Evolutionary conservation across 2,888 invertebrate species (phyloP).

Genomic region (Psococerastis gibbosa): DNA sequence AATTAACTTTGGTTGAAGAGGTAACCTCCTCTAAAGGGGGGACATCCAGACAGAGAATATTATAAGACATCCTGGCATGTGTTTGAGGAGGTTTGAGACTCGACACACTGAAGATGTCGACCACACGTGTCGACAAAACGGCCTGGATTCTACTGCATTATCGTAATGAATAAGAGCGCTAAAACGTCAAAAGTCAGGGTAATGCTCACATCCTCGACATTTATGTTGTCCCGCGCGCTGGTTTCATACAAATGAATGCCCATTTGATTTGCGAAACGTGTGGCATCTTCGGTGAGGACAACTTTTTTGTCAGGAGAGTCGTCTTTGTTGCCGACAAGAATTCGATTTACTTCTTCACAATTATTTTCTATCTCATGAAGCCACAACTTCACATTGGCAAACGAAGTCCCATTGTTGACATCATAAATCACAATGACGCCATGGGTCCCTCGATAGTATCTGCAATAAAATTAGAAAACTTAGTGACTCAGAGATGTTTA

Average conservation of each 20-base stretch:
- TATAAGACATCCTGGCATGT: no score
- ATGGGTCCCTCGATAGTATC: conserved; percentile 95
- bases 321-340: conserved; percentile 95
- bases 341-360: conserved; percentile 97
- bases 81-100: no score
- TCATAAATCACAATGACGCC: conserved; percentile 99
- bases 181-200: no score
- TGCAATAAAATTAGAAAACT: conserved; percentile 25
- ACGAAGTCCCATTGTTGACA: conserved; percentile 95
- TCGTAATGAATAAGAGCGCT: conserved; percentile 6
- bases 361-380: conserved; percentile 98
- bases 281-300: conserved; percentile 91
- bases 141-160: no score
- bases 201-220: conserved; percentile 87
- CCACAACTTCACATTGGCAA: conserved; percentile 98
- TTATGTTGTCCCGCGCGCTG: conserved; percentile 96
- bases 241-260: conserved; percentile 94
- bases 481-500: no score
- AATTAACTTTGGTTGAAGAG: no score
- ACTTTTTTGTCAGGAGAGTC: conserved; percentile 90
- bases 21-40: no score
- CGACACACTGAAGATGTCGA: no score
- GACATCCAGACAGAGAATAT: no score
- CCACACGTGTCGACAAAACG: no score
- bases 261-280: conserved; percentile 94